phyloP scores from a whole-genome alignment of 2,797 vertebrate species.

The Spheniscus humboldti region DNA sequence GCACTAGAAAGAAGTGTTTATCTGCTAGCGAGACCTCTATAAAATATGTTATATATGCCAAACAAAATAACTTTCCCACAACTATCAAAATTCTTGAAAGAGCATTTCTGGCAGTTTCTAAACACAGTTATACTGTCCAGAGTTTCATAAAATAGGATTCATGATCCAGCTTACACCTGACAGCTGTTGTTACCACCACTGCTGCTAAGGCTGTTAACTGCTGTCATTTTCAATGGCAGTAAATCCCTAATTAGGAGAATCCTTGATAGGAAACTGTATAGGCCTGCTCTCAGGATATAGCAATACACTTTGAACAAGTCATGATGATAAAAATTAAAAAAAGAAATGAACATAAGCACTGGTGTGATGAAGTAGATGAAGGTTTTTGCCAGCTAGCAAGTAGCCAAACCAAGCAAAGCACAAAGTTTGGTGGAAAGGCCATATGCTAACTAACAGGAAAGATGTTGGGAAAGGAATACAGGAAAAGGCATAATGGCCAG shows the following conservation, averaged over 20 bases:
- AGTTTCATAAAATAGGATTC: constrained; percentile 4
- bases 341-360: neutral
- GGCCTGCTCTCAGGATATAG: neutral
- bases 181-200: neutral
- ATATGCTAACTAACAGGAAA: neutral
- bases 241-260: neutral
- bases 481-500: neutral
- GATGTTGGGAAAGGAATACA: neutral
- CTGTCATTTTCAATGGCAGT: neutral
- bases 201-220: neutral
- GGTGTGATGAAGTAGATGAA: neutral
- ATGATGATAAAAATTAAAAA: neutral
- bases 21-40: neutral
- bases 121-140: neutral
- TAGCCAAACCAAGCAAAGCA: neutral
- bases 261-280: neutral
- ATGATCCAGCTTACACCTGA: neutral
- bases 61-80: neutral
- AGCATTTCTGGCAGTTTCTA: neutral
- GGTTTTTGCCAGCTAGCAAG: neutral
- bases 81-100: neutral
- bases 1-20: neutral
- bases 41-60: neutral
- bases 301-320: neutral
- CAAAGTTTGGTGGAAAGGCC: neutral